Percentiles rank a stretch among this genome's conserved stretches.
Conservation (phyloP, 2,797 vertebrate species). For the Alectoris magna region DNA sequence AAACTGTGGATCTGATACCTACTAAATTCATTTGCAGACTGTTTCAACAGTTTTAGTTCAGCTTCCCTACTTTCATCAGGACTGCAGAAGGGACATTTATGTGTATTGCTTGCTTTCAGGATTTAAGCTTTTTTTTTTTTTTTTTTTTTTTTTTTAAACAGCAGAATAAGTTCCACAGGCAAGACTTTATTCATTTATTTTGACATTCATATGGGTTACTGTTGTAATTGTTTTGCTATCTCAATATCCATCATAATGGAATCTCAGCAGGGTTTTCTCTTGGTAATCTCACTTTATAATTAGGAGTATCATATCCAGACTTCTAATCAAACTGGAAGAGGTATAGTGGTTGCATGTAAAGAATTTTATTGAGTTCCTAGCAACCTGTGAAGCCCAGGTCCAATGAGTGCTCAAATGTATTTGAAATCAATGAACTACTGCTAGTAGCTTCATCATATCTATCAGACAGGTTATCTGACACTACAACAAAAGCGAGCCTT, state of each 20-base stretch:
- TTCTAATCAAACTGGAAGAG: slow-evolving; percentile 35
- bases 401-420: background rate
- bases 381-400: background rate
- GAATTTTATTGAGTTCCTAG: background rate
- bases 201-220: background rate
- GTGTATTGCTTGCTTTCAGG: background rate
- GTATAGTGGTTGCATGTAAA: background rate
- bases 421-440: background rate
- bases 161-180: slow-evolving; percentile 24
- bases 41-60: background rate
- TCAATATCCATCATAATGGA: slow-evolving; percentile 40
- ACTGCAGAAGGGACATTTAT: slow-evolving; percentile 27
- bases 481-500: background rate
- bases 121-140: slow-evolving; percentile 34
- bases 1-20: background rate
- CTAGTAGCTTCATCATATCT: background rate
- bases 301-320: background rate
- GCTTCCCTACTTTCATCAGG: slow-evolving; percentile 26
- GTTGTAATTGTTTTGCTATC: slow-evolving; percentile 35
- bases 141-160: slow-evolving; percentile 34
- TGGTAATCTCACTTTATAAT: slow-evolving; percentile 37
- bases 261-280: slow-evolving; percentile 25
- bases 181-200: slow-evolving; percentile 48
- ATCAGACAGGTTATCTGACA: background rate
- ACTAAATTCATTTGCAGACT: background rate